Evolutionary conservation across 2,888 invertebrate genomes (phyloP), one percentile per base, ranked within the genome.

Genomic region (Tenthredo scrophulariae): DNA sequence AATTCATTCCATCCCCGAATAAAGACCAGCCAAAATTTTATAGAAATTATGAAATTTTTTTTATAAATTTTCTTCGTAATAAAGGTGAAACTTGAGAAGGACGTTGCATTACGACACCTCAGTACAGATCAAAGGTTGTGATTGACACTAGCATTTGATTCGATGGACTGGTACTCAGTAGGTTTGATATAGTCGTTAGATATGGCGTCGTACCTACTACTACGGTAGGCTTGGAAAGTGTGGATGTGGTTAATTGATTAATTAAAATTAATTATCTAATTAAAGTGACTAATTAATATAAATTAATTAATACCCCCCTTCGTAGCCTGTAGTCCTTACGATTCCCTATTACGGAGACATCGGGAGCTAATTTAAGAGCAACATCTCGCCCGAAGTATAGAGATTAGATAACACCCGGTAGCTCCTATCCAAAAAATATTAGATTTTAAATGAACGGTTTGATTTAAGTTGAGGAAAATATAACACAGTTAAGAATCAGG

Each of bases 261-360:
- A 80, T 80, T 80, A 37, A 79, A 62, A 80, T 80, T 62, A 80
- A 80, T 80, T 62, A 62, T 80, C 80, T 62, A 40, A 62, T 80
- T 37, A 62, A 80, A 62, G 22, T 80, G 33, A 62, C 40, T 37
- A 80, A 80, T 80, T 80, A 62, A 62, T 62, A 80, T 80, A 40
- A 80, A 80, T 80, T 62, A 80, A 80, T 80, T 62, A 80, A 15
- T 40, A 22, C 62, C 9, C 33, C 29, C n/a, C 9, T 2, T 26
- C 54, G 3, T 37, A 37, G 37, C 15, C 18, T 37, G 2, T 33
- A 62, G 62, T 80, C 26, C 40, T 62, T 22, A 26, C 40, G 26
- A 4, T 50, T 54, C 29, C 18, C 77, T 77, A 77, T 77, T 33
- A 26, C 77, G 29, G 50, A 26, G 50, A 77, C 77, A 77, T 77